Base-by-base conservation (phyloP, 2,797 vertebrate species). In the Kryptopterus vitreolus region DNA sequence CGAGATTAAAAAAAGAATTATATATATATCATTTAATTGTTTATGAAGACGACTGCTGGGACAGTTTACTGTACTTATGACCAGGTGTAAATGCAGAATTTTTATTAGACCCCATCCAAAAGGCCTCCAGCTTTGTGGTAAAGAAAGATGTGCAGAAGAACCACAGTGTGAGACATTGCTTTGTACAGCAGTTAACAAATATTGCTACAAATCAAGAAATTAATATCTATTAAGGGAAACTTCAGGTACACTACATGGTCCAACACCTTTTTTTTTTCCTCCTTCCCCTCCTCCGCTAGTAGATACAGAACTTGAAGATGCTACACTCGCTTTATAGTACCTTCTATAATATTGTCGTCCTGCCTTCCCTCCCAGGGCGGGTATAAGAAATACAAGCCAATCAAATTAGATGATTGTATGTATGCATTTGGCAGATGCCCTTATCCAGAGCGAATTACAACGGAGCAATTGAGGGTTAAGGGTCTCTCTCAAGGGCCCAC, bases 1-100 rank as follows among this genome's bases (percentile, higher is more conserved):
- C 26, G 82, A n/a, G n/a, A n/a, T n/a, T n/a, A n/a, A n/a, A n/a
- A n/a, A n/a, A n/a, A n/a, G n/a, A n/a, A n/a, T n/a, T 78, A 15
- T 72, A 76, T 69, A 20, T 20, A 87, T 88, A 88, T 84, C 78
- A 77, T 86, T 93, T 90, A 91, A 93, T 92, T 91, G 88, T 87
- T 90, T 89, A 88, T 86, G 85, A 76, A 85, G 82, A 70, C 43
- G 77, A 86, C 85, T 87, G 84, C 86, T 90, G 89, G 85, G 87
- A 86, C 85, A 86, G 78, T 86, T 83, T 72, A 76, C n/a, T n/a
- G n/a, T n/a, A n/a, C n/a, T n/a, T n/a, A n/a, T n/a, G n/a, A n/a
- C n/a, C n/a, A n/a, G n/a, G n/a, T n/a, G n/a, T n/a, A n/a, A n/a
- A n/a, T n/a, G n/a, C n/a, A n/a, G n/a, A n/a, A n/a, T n/a, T n/a